Conservation (phyloP, 2,888 invertebrate species). For the Phyllotreta cruciferae region DNA sequence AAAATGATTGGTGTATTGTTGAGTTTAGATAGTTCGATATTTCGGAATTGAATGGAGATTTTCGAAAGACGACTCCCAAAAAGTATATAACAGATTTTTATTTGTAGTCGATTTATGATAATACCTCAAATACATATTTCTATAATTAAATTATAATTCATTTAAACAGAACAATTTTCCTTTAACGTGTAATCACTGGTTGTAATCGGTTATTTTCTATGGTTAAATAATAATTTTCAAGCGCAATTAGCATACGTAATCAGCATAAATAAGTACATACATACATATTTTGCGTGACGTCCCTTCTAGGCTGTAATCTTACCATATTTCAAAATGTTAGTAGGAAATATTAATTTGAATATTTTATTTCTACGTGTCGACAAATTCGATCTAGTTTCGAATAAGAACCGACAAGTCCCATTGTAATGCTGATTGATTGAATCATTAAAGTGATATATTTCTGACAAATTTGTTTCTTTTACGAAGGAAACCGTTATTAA, state of each 20-base stretch:
- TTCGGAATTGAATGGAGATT: slow-evolving; percentile 4
- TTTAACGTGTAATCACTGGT: too few relatives aligned
- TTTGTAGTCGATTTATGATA: neutral
- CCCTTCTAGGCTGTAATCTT: neutral
- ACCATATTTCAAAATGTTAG: slow-evolving; percentile 17
- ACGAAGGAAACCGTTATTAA: too few relatives aligned
- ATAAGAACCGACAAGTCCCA: slow-evolving; percentile 12
- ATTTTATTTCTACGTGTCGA: slow-evolving; percentile 14
- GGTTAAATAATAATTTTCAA: too few relatives aligned
- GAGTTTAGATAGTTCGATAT: neutral
- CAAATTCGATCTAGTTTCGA: slow-evolving; percentile 12
- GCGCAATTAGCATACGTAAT: too few relatives aligned
- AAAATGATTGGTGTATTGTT: neutral
- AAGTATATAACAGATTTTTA: neutral
- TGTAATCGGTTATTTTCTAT: too few relatives aligned
- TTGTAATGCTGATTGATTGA: slow-evolving; percentile 5
- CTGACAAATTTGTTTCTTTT: too few relatives aligned
- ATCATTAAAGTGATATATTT: too few relatives aligned
- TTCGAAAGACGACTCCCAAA: slow-evolving; percentile 2
- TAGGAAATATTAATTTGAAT: slow-evolving; percentile 12
- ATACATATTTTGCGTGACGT: slow-evolving; percentile 10
- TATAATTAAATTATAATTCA: slow-evolving; percentile 1
- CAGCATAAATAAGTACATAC: too few relatives aligned
- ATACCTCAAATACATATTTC: neutral
- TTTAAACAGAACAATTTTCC: too few relatives aligned